These are phyloP conservation scores for Maccullochella peelii DNA, from an alignment of 2,113 vertebrate species.

Conservation along the genomic window DNA sequence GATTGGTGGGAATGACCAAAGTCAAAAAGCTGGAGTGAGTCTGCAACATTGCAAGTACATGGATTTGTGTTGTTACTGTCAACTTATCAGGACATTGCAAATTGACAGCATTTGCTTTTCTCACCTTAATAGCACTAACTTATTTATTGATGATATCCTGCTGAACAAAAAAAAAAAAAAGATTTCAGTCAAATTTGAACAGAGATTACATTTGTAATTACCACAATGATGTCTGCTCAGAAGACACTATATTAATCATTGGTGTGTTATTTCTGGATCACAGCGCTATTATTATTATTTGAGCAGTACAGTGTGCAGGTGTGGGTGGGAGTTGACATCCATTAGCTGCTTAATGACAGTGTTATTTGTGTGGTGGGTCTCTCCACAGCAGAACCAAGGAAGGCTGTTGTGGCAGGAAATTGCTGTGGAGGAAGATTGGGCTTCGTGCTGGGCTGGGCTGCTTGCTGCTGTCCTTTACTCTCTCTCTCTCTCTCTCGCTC, in stretches of 20 bases:
- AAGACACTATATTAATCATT: conserved; percentile 54
- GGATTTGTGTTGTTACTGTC: conserved; percentile 5
- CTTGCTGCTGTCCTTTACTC: conserved; percentile 58
- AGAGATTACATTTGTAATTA: conserved; percentile 31
- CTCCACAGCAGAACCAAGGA: conserved; percentile 66
- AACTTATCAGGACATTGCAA: conserved; percentile 1
- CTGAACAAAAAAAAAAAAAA: not conserved
- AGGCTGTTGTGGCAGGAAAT: conserved; percentile 81
- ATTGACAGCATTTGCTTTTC: conserved; percentile 6
- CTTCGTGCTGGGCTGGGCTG: conserved; percentile 75
- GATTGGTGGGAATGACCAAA: not conserved
- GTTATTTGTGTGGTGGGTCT: conserved; percentile 74
- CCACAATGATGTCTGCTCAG: not conserved
- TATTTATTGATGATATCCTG: not conserved
- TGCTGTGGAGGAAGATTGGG: conserved; percentile 81
- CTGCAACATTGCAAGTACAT: not conserved
- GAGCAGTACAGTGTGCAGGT: conserved; percentile 72
- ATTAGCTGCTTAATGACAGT: conserved; percentile 79
- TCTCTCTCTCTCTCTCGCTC: conserved; percentile 29
- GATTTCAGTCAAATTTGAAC: conserved; percentile 25
- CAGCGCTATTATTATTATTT: conserved; percentile 58
- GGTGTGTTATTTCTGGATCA: conserved; percentile 53
- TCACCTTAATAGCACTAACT: not conserved
- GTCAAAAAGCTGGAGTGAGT: not conserved
- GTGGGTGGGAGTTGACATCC: conserved; percentile 79